Conservation (phyloP, 53 echinoderm and acorn worm species). For the Apostichopus leukothele region DNA sequence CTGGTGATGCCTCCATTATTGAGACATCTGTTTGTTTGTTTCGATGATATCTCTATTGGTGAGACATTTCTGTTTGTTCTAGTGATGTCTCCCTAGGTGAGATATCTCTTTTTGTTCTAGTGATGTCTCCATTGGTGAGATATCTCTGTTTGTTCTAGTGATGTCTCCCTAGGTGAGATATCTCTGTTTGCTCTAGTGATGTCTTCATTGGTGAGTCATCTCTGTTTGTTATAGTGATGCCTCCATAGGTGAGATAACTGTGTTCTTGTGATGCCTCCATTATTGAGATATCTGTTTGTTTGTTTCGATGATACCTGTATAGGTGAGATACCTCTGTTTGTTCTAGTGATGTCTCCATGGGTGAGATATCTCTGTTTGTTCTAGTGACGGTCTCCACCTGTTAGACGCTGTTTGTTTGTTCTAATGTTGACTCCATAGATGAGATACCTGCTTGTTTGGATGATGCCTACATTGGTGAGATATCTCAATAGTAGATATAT, state of each 20-base stretch:
- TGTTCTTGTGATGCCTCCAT: background rate
- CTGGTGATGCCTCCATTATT: background rate
- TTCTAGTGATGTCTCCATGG: background rate
- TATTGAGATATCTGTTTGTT: too few species aligned
- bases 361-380: too few species aligned
- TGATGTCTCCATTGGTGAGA: too few species aligned
- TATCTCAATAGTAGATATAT: background rate
- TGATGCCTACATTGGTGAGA: too few species aligned
- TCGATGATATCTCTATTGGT: background rate
- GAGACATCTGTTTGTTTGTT: too few species aligned
- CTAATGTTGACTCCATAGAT: too few species aligned
- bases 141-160: too few species aligned
- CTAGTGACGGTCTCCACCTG: background rate
- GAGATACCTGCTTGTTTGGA: too few species aligned
- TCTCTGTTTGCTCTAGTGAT: background rate
- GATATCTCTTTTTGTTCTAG: background rate
- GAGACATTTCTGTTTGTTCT: background rate
- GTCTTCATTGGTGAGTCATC: background rate
- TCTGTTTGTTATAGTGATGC: background rate
- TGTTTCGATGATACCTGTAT: too few species aligned
- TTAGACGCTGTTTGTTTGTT: background rate
- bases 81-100: too few species aligned
- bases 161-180: background rate
- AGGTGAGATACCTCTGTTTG: background rate
- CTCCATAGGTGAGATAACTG: background rate